A percentile compares a stretch with the other conserved stretches of the same genome.
Evolutionary conservation across 2,888 invertebrate genomes (phyloP).

Genomic region (Pristionchus mayeri): DNA sequence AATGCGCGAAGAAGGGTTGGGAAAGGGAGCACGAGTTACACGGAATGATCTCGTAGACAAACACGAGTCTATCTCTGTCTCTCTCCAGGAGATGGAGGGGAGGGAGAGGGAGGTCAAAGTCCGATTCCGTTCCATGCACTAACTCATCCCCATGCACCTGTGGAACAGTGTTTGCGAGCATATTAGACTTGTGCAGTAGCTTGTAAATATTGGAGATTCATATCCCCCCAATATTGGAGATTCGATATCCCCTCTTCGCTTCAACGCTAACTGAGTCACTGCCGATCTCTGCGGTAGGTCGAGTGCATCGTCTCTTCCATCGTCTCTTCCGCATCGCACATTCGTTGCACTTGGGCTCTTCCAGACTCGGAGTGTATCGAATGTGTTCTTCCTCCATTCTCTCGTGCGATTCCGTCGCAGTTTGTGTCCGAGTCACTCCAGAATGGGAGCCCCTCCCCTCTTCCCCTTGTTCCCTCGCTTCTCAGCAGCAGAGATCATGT

Average conservation of each 20-base stretch:
- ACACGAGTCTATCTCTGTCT: neutral
- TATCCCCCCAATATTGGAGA: too few species aligned
- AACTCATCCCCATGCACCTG: neutral
- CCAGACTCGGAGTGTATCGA: neutral
- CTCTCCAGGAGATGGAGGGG: neutral
- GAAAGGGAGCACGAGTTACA: conserved; percentile 1
- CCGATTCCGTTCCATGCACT: neutral
- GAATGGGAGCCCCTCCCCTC: neutral
- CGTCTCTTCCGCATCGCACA: neutral
- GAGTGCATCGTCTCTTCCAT: too few species aligned
- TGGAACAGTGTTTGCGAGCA: too few species aligned
- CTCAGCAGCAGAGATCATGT: neutral
- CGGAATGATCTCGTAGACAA: conserved; percentile 14
- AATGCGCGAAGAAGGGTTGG: neutral
- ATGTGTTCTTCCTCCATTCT: neutral
- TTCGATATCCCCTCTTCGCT: too few species aligned
- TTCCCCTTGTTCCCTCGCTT: neutral
- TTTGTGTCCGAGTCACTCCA: neutral
- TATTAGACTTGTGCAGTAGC: too few species aligned
- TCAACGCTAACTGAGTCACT: too few species aligned
- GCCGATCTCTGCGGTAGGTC: too few species aligned
- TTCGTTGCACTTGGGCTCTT: neutral
- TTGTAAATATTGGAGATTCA: too few species aligned
- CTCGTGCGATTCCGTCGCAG: neutral
- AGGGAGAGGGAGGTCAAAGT: neutral